phyloP scores from a whole-genome alignment of 2,888 invertebrate species.

The Oscheius onirici region DNA sequence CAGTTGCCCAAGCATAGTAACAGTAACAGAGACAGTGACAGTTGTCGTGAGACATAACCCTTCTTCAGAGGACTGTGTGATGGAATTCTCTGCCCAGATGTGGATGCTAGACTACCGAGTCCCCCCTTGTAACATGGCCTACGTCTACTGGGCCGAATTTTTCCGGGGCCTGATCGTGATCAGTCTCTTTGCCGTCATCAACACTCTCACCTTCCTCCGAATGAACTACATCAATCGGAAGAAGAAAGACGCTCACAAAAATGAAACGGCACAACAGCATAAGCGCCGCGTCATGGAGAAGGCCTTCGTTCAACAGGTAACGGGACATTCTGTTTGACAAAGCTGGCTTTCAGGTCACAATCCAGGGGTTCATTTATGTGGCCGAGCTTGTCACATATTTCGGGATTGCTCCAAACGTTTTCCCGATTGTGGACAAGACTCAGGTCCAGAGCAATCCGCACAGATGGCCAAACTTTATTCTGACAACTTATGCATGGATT shows the following conservation, averaged over 20 bases:
- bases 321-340: no score
- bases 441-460: constrained; percentile 33
- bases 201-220: constrained; percentile 46
- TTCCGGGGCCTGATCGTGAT: constrained; percentile 49
- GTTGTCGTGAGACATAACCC: no score
- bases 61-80: constrained; percentile 46
- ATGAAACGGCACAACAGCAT: constrained; percentile 45
- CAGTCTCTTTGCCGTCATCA: constrained; percentile 47
- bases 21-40: background rate
- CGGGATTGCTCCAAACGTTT: constrained; percentile 40
- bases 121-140: constrained; percentile 39
- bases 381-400: constrained; percentile 54
- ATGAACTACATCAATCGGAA: constrained; percentile 53
- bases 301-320: constrained; percentile 50
- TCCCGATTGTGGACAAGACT: constrained; percentile 23
- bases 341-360: constrained; percentile 38
- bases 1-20: background rate
- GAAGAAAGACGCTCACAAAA: constrained; percentile 39
- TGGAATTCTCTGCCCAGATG: constrained; percentile 49
- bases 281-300: constrained; percentile 49
- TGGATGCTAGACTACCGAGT: constrained; percentile 56
- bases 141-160: constrained; percentile 54
- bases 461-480: constrained; percentile 55
- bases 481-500: constrained; percentile 56
- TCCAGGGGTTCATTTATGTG: constrained; percentile 52